Base-by-base conservation (phyloP, 2,113 vertebrate genomes). In the Elephas maximus region DNA sequence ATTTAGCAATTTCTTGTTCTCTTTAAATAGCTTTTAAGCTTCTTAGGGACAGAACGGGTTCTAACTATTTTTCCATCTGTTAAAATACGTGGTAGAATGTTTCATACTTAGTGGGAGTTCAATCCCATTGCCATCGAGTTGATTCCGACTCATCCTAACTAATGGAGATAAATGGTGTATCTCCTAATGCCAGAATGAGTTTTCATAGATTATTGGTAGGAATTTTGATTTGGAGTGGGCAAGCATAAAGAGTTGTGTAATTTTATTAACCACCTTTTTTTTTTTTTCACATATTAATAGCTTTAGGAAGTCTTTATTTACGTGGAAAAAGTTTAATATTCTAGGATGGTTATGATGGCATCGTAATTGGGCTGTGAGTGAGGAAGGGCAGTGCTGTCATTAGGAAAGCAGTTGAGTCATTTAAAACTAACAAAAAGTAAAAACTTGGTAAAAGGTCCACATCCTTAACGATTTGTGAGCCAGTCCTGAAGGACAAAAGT, bases 251-350 rank as follows among this genome's bases (percentile, higher is more conserved):
- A 76, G 11, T 90, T 90, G 26, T 28, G 90, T 92, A 73, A 95
- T 94, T 96, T 94, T 96, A 96, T 92, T 90, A 96, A 94, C 81
- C 44, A 90, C 65, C 20, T n/a, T 92, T 18, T 57, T 78, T 93
- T 93, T 97, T 93, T 97, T 53, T 76, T 60, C 88, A 41, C 65
- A 18, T 37, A 86, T 78, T 78, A 82, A 85, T 78, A 91, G 79
- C 41, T 95, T 53, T 1, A 76, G 80, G 71, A 96, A 85, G 41
- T 92, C 76, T 71, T 84, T 26, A 18, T 76, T 37, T 92, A 15
- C 57, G 12, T 41, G 57, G 60, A 88, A 88, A 80, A 57, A 84
- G 45, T 76, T 62, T 33, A 79, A 20, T 41, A 71, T 57, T 65
- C 57, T 11, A 26, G 45, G 57, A 57, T 79, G 33, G 14, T 73